A percentile compares a stretch with the other conserved stretches of the same genome.
Conservation (phyloP, 2,113 vertebrate species). For the Zapornia atra region DNA sequence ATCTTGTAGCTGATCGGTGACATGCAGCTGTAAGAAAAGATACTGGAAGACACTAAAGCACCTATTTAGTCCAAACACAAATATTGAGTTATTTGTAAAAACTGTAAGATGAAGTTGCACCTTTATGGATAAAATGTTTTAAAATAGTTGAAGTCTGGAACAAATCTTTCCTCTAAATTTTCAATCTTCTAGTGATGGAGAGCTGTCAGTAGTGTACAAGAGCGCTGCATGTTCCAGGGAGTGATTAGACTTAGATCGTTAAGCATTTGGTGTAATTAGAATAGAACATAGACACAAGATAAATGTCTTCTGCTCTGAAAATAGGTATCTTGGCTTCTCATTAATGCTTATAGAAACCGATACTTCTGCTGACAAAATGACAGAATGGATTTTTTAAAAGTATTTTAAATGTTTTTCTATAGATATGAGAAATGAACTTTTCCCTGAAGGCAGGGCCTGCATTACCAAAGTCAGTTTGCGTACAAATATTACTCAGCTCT, state of each 20-base stretch:
- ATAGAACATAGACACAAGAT: background rate
- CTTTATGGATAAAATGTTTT: background rate
- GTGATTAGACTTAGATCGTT: background rate
- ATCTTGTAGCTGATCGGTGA: background rate
- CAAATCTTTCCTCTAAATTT: background rate
- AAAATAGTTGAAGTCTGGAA: background rate
- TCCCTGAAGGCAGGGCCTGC: background rate
- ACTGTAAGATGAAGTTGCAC: background rate
- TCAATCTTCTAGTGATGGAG: background rate
- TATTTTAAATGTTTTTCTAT: background rate
- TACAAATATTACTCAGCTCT: background rate
- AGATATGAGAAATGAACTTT: background rate
- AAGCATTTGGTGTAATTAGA: constrained; percentile 25
- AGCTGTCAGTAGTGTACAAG: background rate
- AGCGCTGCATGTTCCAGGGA: background rate
- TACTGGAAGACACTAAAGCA: background rate
- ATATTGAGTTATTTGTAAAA: background rate
- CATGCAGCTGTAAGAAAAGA: background rate
- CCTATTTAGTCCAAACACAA: background rate
- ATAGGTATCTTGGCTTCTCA: background rate
- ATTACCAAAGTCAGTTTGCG: background rate
- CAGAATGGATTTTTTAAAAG: background rate
- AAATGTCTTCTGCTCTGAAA: constrained; percentile 34
- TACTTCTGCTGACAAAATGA: background rate
- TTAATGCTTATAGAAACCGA: constrained; percentile 4